Evolutionary conservation across 2,797 vertebrate species (phyloP).

Genomic region (Thripadectes ignobilis): DNA sequence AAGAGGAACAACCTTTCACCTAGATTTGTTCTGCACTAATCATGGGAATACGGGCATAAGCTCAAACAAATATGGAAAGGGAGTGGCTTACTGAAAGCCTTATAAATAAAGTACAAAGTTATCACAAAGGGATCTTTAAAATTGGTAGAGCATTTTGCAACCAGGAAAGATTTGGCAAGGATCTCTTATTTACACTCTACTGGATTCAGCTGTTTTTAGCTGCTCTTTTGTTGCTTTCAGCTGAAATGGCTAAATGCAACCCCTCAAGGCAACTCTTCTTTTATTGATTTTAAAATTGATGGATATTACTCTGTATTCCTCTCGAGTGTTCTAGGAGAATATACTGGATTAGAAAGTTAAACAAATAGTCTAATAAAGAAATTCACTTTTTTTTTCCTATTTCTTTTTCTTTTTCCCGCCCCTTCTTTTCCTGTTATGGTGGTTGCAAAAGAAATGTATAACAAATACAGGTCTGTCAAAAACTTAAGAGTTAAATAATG

Average conservation of each 20-base stretch:
- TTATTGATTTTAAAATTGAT: not conserved
- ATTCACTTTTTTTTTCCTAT: not conserved
- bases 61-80: conserved; percentile 59
- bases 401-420: not conserved
- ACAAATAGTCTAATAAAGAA: not conserved
- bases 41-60: conserved; percentile 25
- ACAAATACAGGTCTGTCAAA: not conserved
- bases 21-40: conserved; percentile 38
- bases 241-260: not conserved
- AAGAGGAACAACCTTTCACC: conserved; percentile 54
- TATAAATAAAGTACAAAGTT: conserved; percentile 61
- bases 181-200: conserved; percentile 27
- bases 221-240: conserved; percentile 28
- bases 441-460: not conserved
- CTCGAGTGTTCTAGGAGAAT: not conserved
- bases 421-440: not conserved
- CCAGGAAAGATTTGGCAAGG: conserved; percentile 27
- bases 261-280: not conserved
- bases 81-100: conserved; percentile 53
- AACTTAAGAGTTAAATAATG: not conserved
- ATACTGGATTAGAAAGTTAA: not conserved
- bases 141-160: conserved; percentile 30
- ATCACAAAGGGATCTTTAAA: conserved; percentile 24
- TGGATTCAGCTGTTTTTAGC: conserved; percentile 36
- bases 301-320: not conserved